These are phyloP conservation scores for Xenopus borealis DNA, from an alignment of 2,113 vertebrate species.

Conservation along the genomic window DNA sequence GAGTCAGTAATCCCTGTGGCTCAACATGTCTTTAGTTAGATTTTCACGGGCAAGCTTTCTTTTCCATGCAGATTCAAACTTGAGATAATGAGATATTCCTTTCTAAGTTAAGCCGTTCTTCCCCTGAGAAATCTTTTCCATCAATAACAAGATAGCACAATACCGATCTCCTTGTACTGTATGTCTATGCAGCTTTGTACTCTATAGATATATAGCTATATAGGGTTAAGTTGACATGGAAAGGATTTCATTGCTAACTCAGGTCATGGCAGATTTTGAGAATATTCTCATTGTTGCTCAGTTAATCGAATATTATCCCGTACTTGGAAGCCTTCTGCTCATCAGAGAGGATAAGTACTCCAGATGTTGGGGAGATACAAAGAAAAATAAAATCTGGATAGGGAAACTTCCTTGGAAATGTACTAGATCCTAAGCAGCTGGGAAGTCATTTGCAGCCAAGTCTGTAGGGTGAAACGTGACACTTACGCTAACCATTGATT, in stretches of 20 bases:
- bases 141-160: too few relatives aligned
- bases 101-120: too few relatives aligned
- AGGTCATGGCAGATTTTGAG: slow-evolving; percentile 31
- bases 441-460: slow-evolving; percentile 12
- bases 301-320: slow-evolving; percentile 18
- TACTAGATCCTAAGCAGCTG: slow-evolving; percentile 16
- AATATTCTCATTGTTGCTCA: slow-evolving; percentile 2
- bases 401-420: slow-evolving; percentile 25
- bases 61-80: too few relatives aligned
- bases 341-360: slow-evolving; percentile 9
- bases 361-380: not conserved
- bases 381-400: slow-evolving; percentile 12
- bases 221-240: too few relatives aligned
- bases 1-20: too few relatives aligned
- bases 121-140: too few relatives aligned
- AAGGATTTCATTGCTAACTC: not conserved
- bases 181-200: too few relatives aligned
- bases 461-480: slow-evolving; percentile 12
- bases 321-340: not conserved
- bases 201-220: too few relatives aligned
- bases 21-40: too few relatives aligned
- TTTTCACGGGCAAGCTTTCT: too few relatives aligned
- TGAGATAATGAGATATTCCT: too few relatives aligned
- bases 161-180: too few relatives aligned
- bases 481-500: slow-evolving; percentile 5